Evolutionary conservation across 2,113 vertebrate species (phyloP), one percentile per base, ranked within the genome.

Genomic region (Cyrtonyx montezumae): DNA sequence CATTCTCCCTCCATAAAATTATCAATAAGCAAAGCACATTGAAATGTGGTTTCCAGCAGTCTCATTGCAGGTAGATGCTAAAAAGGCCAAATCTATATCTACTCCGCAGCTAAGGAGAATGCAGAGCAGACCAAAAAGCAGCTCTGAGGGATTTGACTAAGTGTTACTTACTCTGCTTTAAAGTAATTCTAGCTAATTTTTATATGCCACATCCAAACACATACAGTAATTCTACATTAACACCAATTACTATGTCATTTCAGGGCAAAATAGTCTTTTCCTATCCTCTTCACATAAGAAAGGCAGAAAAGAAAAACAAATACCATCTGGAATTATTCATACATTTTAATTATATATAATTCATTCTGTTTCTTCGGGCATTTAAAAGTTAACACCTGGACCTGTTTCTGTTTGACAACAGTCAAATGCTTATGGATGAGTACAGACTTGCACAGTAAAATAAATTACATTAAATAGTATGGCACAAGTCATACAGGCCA

Each of bases 131-230:
- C 51, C 77, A 69, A 10, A 42, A 42, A 30, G 61, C 11, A 59
- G 40, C 21, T 30, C 68, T 43, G 66, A 90, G 37, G 26, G 42
- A 46, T 87, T n/a, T 87, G 68, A 79, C 36, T 83, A 73, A 46
- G 49, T 13, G 43, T 26, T 61, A 80, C 30, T 8, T 63, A 80
- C 30, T 8, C 12, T 59, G 4, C 71, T 51, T 83, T 87, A 78
- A 91, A 91, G 77, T 81, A 80, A 92, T 63, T 89, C 59, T 49
- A 9, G 45, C 20, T 87, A 85, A 91, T 79, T 36, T 80, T 48
- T 25, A 62, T 32, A 22, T 6, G 25, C 74, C 48, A 67, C 61
- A 30, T n/a, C 51, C 87, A 53, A n/a, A 69, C 18, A 89, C 78
- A 74, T 8, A 19, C 42, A 69, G 23, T 46, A 86, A 90, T 67